Percentiles rank a stretch among this genome's conserved stretches.
Conservation (phyloP, 1,140 invertebrate genomes). For the Lordiphosa collinella region DNA sequence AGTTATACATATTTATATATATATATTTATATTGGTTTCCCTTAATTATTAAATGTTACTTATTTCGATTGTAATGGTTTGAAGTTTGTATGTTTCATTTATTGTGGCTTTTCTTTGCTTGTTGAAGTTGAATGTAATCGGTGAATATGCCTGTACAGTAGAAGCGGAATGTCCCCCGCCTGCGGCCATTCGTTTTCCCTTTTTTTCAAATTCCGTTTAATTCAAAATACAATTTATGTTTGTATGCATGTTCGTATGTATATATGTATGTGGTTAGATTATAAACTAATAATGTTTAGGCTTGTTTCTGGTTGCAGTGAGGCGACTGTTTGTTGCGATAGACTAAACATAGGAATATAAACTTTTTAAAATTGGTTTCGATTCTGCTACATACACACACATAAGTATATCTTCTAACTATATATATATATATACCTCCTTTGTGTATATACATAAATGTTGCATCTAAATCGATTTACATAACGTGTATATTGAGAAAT, state of each 20-base stretch:
- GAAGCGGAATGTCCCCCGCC: conserved; percentile 2
- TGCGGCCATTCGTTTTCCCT: not conserved
- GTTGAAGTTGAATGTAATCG: conserved; percentile 36
- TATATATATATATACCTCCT: conserved; percentile 47
- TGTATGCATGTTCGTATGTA: conserved; percentile 8
- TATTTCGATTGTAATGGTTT: conserved; percentile 65
- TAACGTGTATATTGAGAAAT: too few relatives aligned
- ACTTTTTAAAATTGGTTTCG: conserved; percentile 2
- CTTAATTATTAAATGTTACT: conserved; percentile 61
- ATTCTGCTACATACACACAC: not conserved
- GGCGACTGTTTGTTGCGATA: conserved; percentile 1
- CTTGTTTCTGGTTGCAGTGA: conserved; percentile 11
- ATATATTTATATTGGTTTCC: conserved; percentile 55
- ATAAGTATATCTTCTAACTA: too few relatives aligned
- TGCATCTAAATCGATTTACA: too few relatives aligned
- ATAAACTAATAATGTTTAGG: conserved; percentile 27
- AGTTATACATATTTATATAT: conserved; percentile 48
- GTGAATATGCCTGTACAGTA: conserved; percentile 23
- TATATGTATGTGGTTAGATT: conserved; percentile 8
- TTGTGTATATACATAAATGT: conserved; percentile 29
- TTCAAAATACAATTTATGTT: conserved; percentile 34
- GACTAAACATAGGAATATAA: conserved; percentile 20
- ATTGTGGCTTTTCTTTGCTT: conserved; percentile 28
- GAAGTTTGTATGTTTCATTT: conserved; percentile 33
- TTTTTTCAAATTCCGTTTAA: conserved; percentile 23